A percentile compares a stretch with the other conserved stretches of the same genome.
Conservation (phyloP, 2,888 invertebrate species). For the Alsophila aescularia region DNA sequence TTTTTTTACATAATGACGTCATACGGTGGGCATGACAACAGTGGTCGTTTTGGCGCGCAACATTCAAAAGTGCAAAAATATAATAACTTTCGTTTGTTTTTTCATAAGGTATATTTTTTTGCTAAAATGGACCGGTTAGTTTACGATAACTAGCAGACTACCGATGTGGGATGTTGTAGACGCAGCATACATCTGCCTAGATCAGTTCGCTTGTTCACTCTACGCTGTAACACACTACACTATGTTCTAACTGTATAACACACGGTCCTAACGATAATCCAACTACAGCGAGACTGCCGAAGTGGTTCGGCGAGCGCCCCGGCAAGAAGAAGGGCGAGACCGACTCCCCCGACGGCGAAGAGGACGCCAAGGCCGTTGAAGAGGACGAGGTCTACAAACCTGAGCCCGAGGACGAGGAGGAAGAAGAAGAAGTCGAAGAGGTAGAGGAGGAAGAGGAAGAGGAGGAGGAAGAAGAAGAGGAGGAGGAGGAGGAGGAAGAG, state of each 20-base stretch:
- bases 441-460: constrained; percentile 90
- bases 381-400: constrained; percentile 88
- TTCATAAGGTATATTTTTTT: no score
- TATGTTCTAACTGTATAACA: not conserved
- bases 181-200: no score
- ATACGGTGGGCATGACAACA: no score
- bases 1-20: no score
- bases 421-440: constrained; percentile 90
- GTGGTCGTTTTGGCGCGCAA: no score
- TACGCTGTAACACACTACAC: no score
- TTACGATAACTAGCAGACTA: no score
- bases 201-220: no score
- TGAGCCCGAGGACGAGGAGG: constrained; percentile 89
- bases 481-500: constrained; percentile 86
- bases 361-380: constrained; percentile 91
- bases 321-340: constrained; percentile 95
- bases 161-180: no score
- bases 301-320: constrained; percentile 98
- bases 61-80: no score
- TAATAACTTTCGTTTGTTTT: no score
- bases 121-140: no score
- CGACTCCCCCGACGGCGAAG: constrained; percentile 96
- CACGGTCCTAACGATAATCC: not conserved
- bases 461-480: constrained; percentile 86
- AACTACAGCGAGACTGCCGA: constrained; percentile 92